Evolutionary conservation across 1,140 invertebrate genomes (phyloP).

Genomic region (Melanaphis sacchari): DNA sequence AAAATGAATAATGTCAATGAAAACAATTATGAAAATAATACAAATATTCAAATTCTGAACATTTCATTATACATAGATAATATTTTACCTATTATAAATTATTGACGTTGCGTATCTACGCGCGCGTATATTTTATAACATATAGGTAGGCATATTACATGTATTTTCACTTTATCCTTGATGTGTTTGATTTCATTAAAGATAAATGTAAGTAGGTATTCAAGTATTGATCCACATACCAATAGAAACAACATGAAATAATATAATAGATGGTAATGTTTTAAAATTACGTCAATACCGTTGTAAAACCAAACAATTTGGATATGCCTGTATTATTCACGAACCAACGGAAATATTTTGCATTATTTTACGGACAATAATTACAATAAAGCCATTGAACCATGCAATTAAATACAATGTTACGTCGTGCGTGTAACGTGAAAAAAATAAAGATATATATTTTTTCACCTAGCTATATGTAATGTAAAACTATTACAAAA

Average conservation of each 20-base stretch:
- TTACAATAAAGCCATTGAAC: background rate
- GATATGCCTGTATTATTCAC: background rate
- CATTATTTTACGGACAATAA: background rate
- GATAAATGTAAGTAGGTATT: background rate
- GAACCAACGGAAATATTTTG: background rate
- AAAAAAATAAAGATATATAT: background rate
- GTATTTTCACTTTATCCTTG: background rate
- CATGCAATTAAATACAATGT: background rate
- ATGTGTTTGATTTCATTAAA: conserved; percentile 28
- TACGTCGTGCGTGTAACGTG: background rate
- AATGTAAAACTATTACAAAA: background rate
- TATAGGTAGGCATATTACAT: too few relatives aligned
- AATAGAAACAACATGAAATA: conserved; percentile 5
- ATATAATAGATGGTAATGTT: background rate
- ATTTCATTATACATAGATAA: too few relatives aligned
- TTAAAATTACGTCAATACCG: background rate
- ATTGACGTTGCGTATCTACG: too few relatives aligned
- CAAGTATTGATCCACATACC: background rate
- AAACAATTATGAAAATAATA: background rate
- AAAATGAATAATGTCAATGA: background rate
- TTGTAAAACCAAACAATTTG: background rate
- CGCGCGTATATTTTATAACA: too few relatives aligned
- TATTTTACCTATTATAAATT: too few relatives aligned
- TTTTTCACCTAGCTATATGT: background rate
- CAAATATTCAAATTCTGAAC: too few relatives aligned